Evolutionary conservation across 2,797 vertebrate species (phyloP), one percentile per base, ranked within the genome.

Genomic region (Pitangus sulphuratus): DNA sequence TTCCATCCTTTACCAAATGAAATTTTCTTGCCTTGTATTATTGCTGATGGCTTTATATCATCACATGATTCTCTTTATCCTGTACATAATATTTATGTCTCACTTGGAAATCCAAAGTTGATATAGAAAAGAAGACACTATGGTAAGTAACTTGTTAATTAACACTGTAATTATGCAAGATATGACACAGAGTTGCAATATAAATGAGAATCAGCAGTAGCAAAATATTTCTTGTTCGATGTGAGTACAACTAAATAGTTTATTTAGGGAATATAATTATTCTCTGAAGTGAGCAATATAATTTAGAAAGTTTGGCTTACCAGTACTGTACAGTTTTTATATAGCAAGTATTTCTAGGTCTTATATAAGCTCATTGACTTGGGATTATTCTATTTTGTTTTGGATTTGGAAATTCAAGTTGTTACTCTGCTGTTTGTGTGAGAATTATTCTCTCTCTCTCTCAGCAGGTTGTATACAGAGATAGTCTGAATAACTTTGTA

Each of bases 381-480:
- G 5, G 11, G 24, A 64, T 62, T 47, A 4, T 54, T 71, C 15
- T 12, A 0, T 58, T 64, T 80, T 19, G 3, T 39, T 65, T 26
- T 57, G 2, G 0, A 12, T 53, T 51, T 71, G 18, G 25, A 66
- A 25, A n/a, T 35, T 58, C 9, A 28, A 66, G 11, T 15, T 31
- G 8, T 37, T 64, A 7, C 13, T 57, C 1, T 61, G 4, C 13
- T 64, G 4, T 60, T 89, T 15, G 25, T 64, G 2, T n/a, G 56
- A 50, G 25, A 72, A 10, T 14, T 62, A 8, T 14, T 71, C 14
- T 37, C 7, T 82, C 9, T 77, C 24, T 65, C 37, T 65, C 37
- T 40, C 31, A 64, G 37, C 11, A 40, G 28, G 44, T 42, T 8
- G 20, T 1, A 1, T 8, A 5, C 1, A 2, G 26, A 39, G 26